Conservation (phyloP, 2,888 invertebrate species). For the Morpho achilles region DNA sequence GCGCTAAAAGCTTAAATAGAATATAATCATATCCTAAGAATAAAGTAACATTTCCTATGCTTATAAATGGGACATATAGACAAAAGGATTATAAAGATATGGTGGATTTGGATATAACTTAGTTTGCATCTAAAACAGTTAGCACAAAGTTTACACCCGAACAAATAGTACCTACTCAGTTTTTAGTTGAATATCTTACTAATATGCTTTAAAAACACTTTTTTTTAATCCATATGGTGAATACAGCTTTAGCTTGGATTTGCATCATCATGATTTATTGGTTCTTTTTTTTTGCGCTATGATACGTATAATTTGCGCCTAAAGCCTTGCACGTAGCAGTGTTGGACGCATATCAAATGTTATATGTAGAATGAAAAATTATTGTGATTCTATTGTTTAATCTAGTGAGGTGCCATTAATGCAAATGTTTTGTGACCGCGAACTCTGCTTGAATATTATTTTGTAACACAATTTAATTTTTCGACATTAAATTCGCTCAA, state of each 20-base stretch:
- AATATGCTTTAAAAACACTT: no score
- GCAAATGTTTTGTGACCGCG: conserved; percentile 56
- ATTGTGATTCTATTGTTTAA: conserved; percentile 44
- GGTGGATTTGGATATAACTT: no score
- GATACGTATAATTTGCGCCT: conserved; percentile 26
- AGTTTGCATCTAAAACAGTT: no score
- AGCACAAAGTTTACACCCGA: no score
- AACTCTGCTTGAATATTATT: conserved; percentile 48
- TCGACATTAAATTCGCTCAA: conserved; percentile 14
- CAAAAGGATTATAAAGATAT: no score
- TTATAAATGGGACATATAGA: no score
- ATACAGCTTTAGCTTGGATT: neutral
- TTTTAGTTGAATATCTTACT: no score
- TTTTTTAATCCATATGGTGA: no score
- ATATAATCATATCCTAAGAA: no score
- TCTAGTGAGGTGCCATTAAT: conserved; percentile 72
- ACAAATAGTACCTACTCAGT: no score
- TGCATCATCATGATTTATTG: neutral
- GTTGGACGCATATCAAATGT: conserved; percentile 30
- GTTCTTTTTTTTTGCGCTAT: conserved; percentile 11
- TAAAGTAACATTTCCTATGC: no score
- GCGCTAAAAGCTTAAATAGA: no score
- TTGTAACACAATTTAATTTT: conserved; percentile 22
- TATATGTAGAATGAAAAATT: conserved; percentile 31
- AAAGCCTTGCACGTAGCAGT: conserved; percentile 29